Base-by-base conservation (phyloP, 1,140 invertebrate genomes). In the Himalopsyche phryganea region DNA sequence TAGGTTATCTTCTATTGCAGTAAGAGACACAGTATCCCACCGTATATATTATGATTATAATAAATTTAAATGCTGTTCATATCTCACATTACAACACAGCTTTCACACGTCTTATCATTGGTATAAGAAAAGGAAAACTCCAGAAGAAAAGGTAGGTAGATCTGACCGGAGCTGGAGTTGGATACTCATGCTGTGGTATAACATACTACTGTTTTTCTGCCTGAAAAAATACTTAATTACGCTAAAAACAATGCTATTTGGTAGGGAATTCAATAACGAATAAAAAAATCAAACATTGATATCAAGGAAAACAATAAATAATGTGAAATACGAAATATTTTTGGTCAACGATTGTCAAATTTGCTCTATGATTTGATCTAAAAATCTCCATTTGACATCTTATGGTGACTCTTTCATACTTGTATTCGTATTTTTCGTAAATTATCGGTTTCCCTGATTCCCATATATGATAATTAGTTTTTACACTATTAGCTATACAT, bases 81-180 rank as follows among this genome's bases (percentile, higher is more conserved):
- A 19, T 52, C 6, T n/a, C 23, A 9, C 23, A 3, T 44, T 44
- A 5, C 32, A 46, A 36, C 38, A 36, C 19, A 42, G 50, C 19
- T 47, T 62, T 40, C 55, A 62, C 36, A 50, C 41, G 4, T 41
- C 48, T n/a, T 23, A 11, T 15, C 13, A 58, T 38, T 54, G 53
- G 14, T 50, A 17, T 0, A 62, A 62, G 38, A 62, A 50, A 40
- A 58, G 42, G 19, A 19, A 41, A 50, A 46, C 55, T 17, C 50
- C 41, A 44, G 60, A 62, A 28, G 60, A 62, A 40, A 62, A 48
- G 55, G 60, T 62, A 46, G 4, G 15, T 18, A 1, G 20, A 18
- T 15, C 38, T 3, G 5, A 10, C 18, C 14, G 23, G 11, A 9
- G 20, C 42, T 20, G 17, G 15, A 15, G n/a, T 23, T 41, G 35